Conservation (phyloP, 2,888 invertebrate species). For the Troides aeacus region DNA sequence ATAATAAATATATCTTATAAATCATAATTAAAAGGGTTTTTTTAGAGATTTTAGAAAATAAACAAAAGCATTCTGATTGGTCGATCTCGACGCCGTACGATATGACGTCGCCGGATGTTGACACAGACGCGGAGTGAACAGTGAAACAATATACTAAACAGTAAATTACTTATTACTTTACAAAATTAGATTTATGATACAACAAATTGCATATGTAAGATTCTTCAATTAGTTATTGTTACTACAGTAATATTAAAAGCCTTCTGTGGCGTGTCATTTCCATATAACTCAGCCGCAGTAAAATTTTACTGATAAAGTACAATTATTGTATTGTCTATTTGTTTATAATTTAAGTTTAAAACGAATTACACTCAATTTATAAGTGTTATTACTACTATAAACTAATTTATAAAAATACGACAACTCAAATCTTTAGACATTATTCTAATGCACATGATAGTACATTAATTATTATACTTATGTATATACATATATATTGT, state of each 20-base stretch:
- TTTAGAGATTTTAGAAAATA: neutral
- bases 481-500: neutral
- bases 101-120: neutral
- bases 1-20: neutral
- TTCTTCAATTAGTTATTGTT: neutral
- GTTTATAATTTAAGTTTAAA: too few species aligned
- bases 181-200: neutral
- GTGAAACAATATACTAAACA: neutral
- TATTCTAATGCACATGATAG: neutral
- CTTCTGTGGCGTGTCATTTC: neutral
- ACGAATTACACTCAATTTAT: too few species aligned
- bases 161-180: neutral
- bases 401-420: too few species aligned
- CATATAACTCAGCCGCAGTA: neutral
- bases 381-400: too few species aligned
- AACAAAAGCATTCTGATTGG: neutral
- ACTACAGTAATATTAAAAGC: neutral
- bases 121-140: neutral
- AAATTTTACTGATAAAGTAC: too few species aligned
- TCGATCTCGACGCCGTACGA: neutral
- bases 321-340: too few species aligned
- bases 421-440: neutral
- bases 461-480: too few species aligned
- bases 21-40: neutral
- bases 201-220: too few species aligned